Evolutionary conservation across 2,888 invertebrate genomes (phyloP).

Genomic region (Drosophila neotestacea): DNA sequence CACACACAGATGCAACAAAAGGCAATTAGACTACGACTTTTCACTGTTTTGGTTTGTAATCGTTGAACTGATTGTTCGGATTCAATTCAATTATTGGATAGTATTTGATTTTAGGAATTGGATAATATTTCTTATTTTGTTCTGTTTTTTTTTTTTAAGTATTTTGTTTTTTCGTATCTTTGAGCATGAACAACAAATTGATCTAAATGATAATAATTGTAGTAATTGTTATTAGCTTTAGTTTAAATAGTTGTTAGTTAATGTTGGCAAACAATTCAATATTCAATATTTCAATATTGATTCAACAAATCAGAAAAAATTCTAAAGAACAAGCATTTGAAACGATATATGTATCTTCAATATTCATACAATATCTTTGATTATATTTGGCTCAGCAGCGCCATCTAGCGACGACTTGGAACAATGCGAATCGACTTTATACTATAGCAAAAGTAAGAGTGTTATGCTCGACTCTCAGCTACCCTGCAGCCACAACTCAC

Average conservation of each 20-base stretch:
- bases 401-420: conserved; percentile 28
- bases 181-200: conserved; percentile 67
- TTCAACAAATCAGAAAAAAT: conserved; percentile 28
- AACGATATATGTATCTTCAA: background rate
- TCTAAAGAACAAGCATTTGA: conserved; percentile 27
- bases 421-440: background rate
- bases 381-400: conserved; percentile 5
- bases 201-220: conserved; percentile 61
- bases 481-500: background rate
- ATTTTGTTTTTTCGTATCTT: background rate
- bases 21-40: conserved; percentile 61
- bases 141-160: conserved; percentile 8
- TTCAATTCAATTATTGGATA: conserved; percentile 22
- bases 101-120: background rate
- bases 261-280: conserved; percentile 37
- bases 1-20: conserved; percentile 49
- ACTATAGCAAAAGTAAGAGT: background rate
- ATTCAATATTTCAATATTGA: background rate
- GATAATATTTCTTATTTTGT: conserved; percentile 7
- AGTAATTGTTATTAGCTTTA: conserved; percentile 23
- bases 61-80: conserved; percentile 17
- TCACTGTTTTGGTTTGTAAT: background rate
- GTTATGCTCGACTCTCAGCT: background rate
- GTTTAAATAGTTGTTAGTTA: conserved; percentile 21
- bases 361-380: background rate